Evolutionary conservation across 2,797 vertebrate species (phyloP).

Genomic region (Eupleurogrammus muticus): DNA sequence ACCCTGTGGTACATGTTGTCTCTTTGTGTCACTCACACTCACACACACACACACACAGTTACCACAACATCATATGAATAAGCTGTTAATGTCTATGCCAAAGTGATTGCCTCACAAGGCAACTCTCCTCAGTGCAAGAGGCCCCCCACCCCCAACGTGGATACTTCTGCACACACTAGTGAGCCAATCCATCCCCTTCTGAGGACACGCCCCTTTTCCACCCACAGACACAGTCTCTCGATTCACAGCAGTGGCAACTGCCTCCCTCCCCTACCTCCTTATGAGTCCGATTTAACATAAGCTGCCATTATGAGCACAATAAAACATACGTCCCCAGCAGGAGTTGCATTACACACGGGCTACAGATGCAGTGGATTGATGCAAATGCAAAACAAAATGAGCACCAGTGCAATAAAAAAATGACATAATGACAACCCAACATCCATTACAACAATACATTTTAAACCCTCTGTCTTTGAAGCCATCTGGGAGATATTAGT

Average conservation of each 20-base stretch:
- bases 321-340: constrained; percentile 22
- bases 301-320: constrained; percentile 41
- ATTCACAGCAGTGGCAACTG: constrained; percentile 50
- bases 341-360: constrained; percentile 22
- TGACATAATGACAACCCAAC: constrained; percentile 39
- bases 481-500: constrained; percentile 64
- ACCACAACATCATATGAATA: background rate
- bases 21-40: constrained; percentile 21
- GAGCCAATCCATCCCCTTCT: constrained; percentile 47
- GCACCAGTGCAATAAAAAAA: constrained; percentile 8
- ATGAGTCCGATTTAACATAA: constrained; percentile 47
- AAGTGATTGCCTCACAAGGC: constrained; percentile 1
- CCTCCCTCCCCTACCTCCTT: constrained; percentile 25
- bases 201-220: constrained; percentile 61
- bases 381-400: constrained; percentile 36
- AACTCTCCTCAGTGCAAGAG: constrained; percentile 2
- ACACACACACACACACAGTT: constrained; percentile 1
- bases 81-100: background rate
- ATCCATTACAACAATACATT: no score
- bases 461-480: constrained; percentile 37
- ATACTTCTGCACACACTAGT: constrained; percentile 27
- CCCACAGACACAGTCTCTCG: constrained; percentile 45
- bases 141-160: constrained; percentile 26
- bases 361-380: constrained; percentile 26
- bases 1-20: constrained; percentile 25